A percentile compares a stretch with the other conserved stretches of the same genome.
Conservation (phyloP, 1,140 invertebrate species). For the Marisa cornuarietis region DNA sequence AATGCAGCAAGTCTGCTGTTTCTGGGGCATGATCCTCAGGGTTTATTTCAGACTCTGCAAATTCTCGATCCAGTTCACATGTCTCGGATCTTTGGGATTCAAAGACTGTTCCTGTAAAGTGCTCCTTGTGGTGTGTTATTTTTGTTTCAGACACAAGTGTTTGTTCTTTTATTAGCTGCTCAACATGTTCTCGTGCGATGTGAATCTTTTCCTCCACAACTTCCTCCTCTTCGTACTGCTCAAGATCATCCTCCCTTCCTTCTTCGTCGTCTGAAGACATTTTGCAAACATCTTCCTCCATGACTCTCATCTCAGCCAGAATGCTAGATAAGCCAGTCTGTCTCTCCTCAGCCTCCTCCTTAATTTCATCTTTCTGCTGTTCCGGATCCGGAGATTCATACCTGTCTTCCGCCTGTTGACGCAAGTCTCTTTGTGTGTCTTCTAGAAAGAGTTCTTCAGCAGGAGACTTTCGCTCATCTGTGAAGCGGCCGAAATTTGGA, state of each 20-base stretch:
- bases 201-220: slow-evolving; percentile 26
- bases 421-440: not conserved
- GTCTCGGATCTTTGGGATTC: not conserved
- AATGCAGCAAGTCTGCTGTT: slow-evolving; percentile 8
- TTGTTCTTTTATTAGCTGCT: not conserved
- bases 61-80: not conserved
- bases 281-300: slow-evolving; percentile 17
- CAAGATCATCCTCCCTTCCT: slow-evolving; percentile 30
- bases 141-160: not conserved
- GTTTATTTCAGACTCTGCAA: not conserved
- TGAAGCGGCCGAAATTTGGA: slow-evolving; percentile 5
- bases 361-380: too few relatives aligned
- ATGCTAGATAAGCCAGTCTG: slow-evolving; percentile 14
- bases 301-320: slow-evolving; percentile 24
- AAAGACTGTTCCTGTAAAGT: not conserved
- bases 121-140: not conserved
- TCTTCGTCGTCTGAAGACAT: slow-evolving; percentile 26
- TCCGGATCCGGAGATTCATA: not conserved
- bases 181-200: slow-evolving; percentile 17
- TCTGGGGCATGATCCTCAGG: not conserved
- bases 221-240: slow-evolving; percentile 35
- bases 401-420: slow-evolving; percentile 11
- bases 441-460: slow-evolving; percentile 8
- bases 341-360: slow-evolving; percentile 5
- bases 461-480: slow-evolving; percentile 11